A percentile compares a stretch with the other conserved stretches of the same genome.
These are phyloP conservation scores for Odocoileus hemionus DNA, from an alignment of 2,113 vertebrate genomes.

Conservation along the genomic window DNA sequence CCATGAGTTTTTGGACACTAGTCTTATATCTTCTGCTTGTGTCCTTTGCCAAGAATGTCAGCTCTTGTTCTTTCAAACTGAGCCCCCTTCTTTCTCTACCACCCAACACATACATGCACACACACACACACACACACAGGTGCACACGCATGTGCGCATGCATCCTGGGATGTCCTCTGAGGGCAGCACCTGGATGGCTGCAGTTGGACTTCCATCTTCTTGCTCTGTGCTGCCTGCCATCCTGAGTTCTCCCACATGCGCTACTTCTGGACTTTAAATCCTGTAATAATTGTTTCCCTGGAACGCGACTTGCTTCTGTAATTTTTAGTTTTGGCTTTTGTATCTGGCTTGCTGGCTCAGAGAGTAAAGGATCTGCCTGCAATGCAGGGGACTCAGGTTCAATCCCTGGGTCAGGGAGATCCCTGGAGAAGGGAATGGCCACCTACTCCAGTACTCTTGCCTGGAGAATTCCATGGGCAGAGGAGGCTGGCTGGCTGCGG, in stretches of 20 bases:
- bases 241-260: not conserved
- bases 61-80: not conserved
- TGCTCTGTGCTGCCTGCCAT: not conserved
- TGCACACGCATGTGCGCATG: fast-evolving
- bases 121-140: not conserved
- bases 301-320: not conserved
- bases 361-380: not conserved
- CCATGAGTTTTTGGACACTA: not conserved
- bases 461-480: not conserved
- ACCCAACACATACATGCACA: not conserved
- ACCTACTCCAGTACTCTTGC: not conserved
- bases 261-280: not conserved
- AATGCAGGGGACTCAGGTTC: not conserved
- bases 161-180: not conserved
- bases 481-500: not conserved
- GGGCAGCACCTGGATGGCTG: not conserved
- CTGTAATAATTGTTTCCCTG: not conserved
- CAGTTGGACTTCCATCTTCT: not conserved
- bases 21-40: not conserved
- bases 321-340: not conserved
- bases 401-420: not conserved
- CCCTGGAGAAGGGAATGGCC: not conserved
- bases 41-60: not conserved
- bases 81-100: not conserved
- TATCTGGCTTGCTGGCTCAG: not conserved